Conservation (phyloP, 2,113 vertebrate genomes). For the Cebidichthys violaceus region DNA sequence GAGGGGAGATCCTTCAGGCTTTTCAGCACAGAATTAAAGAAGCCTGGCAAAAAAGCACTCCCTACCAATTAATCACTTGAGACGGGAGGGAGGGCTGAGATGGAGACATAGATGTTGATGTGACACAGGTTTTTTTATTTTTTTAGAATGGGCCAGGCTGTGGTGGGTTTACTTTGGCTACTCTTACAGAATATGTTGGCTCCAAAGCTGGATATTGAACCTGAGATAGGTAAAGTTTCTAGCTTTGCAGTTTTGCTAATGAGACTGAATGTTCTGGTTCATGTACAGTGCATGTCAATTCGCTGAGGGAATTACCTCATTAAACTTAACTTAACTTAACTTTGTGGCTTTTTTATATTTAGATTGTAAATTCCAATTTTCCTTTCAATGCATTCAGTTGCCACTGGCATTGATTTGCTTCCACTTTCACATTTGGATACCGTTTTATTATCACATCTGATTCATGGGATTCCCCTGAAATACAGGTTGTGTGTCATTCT, state of each 20-base stretch:
- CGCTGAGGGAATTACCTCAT: conserved; percentile 27
- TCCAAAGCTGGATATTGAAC: conserved; percentile 56
- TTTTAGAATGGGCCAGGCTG: conserved; percentile 47
- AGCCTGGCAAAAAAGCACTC: conserved; percentile 50
- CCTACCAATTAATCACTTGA: conserved; percentile 59
- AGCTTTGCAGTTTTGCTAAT: conserved; percentile 49
- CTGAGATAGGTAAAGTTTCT: conserved; percentile 57
- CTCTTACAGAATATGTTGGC: conserved; percentile 35
- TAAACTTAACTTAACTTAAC: conserved; percentile 19
- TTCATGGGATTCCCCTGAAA: conserved; percentile 37
- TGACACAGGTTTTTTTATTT: conserved; percentile 37
- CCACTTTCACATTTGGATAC: conserved; percentile 23
- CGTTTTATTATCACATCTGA: conserved; percentile 28
- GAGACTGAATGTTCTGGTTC: conserved; percentile 37
- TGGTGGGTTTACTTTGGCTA: conserved; percentile 69
- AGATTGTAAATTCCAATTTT: conserved; percentile 26
- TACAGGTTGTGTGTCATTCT: conserved; percentile 21
- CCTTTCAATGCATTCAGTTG: conserved; percentile 8
- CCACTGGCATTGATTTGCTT: conserved; percentile 21
- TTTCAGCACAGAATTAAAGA: conserved; percentile 58
- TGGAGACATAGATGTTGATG: conserved; percentile 51
- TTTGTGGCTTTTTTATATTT: conserved; percentile 36
- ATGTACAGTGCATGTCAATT: conserved; percentile 37
- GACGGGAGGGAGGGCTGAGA: conserved; percentile 39
- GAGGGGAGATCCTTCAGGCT: conserved; percentile 14